Percentiles rank a stretch among this genome's conserved stretches.
Evolutionary conservation across 2,113 vertebrate species (phyloP).

Genomic region (Turdus rufiventris): DNA sequence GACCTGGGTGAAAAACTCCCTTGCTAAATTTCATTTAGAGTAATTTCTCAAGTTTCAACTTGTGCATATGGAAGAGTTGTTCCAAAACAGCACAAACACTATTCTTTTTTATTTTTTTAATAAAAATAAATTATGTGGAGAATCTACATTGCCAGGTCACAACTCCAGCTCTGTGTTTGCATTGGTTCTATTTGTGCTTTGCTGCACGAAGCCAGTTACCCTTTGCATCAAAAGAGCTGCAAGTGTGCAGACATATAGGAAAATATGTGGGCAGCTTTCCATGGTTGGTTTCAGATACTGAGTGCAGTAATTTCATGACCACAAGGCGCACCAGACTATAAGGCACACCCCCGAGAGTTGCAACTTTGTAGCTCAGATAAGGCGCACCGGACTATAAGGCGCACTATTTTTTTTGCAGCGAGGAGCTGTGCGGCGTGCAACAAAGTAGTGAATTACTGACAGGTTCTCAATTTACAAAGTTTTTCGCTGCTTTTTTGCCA

Average conservation of each 20-base stretch:
- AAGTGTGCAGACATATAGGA: neutral
- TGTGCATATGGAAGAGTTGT: accelerated
- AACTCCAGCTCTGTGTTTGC: neutral
- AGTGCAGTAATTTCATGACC: too few species aligned
- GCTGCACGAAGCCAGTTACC: neutral
- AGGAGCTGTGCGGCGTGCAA: too few species aligned
- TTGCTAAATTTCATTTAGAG: neutral
- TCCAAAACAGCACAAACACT: neutral
- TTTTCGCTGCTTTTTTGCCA: too few species aligned
- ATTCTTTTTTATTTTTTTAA: neutral
- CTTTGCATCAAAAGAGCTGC: neutral
- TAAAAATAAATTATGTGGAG: neutral
- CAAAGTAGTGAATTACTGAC: too few species aligned
- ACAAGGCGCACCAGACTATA: too few species aligned
- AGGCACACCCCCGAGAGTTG: too few species aligned
- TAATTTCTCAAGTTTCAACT: neutral
- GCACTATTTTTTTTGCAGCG: too few species aligned
- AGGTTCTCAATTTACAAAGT: too few species aligned
- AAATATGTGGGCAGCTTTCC: neutral
- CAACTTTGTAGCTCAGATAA: too few species aligned
- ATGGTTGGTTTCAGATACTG: neutral
- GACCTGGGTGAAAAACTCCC: neutral
- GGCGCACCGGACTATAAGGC: too few species aligned
- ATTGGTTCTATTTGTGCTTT: neutral
- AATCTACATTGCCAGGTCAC: accelerated